Base-by-base conservation (phyloP, 2,888 invertebrate genomes). In the Homarus gammarus region DNA sequence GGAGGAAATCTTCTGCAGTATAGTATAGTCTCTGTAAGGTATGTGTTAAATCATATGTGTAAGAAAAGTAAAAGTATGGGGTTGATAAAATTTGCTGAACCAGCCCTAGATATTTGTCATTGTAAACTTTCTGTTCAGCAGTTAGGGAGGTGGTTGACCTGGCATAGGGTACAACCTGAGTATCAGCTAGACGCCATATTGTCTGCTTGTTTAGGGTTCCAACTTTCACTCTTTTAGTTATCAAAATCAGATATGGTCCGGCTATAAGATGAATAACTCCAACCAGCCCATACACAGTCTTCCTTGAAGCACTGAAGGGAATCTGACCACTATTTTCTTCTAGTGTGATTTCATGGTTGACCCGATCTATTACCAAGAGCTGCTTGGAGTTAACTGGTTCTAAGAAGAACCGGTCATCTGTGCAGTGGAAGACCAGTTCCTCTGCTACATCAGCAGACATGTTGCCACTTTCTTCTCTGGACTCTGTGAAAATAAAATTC, bases 31-130 rank as follows among this genome's bases (percentile, higher is more conserved):
- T 95, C 94, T 99, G 99, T 93, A 98, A 95, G 0, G 97, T 96
- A 94, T 99, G 98, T 38, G 98, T 98, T 86, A 99, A 94, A 94
- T 99, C 99, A 93, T 98, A 98, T 0, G 97, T 96, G 93, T 98
- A 97, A 27, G 98, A 99, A 94, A 98, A 99, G 94, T 99, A 99
- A 93, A 97, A 97, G 93, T 96, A 96, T 0, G 98, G 97, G 0
- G 97, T 97, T 64, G 96, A 96, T 84, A 99, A 94, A 0, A 97
- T 96, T 89, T 95, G 95, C 89, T 97, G 96, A 18, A 99, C 93
- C 27, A 27, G 5, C 1, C 81, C 12, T 22, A 89, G 38, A 56
- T 90, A 89, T 68, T 89, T 90, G 22, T 90, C 89, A 88, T 91
- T 91, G 77, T 86, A 92, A 31, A 90, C 92, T 93, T 95, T 95